Conservation (phyloP, 1,140 invertebrate species). For the Micrasema longulum region DNA sequence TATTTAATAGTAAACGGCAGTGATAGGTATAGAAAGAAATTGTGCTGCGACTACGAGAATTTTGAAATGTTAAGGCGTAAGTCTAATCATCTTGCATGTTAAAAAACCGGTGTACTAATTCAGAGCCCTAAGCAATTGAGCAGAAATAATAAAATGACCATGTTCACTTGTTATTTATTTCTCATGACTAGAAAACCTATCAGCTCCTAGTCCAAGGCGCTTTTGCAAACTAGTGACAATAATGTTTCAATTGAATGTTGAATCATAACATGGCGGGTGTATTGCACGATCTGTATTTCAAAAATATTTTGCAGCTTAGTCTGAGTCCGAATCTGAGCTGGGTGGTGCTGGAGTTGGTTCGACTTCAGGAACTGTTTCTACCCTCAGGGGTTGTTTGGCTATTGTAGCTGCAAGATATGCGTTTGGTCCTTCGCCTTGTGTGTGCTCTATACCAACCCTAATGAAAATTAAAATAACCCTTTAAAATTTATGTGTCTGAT, state of each 20-base stretch:
- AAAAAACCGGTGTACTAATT: no score
- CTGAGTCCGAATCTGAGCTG: constrained; percentile 64
- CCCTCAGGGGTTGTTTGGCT: constrained; percentile 62
- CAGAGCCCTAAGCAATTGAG: no score
- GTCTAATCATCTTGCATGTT: no score
- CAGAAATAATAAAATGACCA: not conserved
- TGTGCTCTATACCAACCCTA: constrained; percentile 88
- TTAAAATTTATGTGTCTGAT: no score
- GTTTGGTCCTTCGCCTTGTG: constrained; percentile 78
- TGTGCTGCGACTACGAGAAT: no score
- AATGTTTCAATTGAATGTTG: not conserved
- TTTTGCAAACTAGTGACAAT: not conserved
- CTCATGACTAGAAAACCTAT: not conserved
- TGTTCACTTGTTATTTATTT: not conserved
- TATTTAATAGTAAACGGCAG: no score
- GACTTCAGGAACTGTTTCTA: constrained; percentile 59
- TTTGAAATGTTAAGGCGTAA: no score
- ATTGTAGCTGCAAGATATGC: constrained; percentile 81
- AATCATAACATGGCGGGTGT: not conserved
- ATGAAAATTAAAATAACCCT: not conserved
- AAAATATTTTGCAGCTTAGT: constrained; percentile 34
- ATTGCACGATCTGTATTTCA: not conserved
- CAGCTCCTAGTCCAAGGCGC: no score
- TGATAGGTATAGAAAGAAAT: no score
- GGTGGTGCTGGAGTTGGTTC: constrained; percentile 61